phyloP scores from a whole-genome alignment of 2,888 invertebrate species.

The Drosophila nr. perissopoda region DNA sequence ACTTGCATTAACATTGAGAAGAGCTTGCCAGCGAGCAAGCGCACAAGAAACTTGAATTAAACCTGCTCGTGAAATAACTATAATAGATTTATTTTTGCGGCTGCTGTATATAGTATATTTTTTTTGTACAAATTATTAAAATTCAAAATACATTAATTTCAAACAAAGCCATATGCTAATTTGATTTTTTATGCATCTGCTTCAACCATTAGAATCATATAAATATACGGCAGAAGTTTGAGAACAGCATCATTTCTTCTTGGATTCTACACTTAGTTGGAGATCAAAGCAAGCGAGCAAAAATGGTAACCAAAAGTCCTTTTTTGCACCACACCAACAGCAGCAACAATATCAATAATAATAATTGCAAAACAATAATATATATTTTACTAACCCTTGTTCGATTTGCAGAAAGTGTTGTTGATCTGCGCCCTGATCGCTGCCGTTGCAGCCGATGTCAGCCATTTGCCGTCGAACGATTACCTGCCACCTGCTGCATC shows the following conservation, averaged over 20 bases:
- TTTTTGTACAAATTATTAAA: constrained; percentile 36
- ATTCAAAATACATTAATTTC: constrained; percentile 77
- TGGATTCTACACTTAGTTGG: constrained; percentile 72
- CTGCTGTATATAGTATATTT: constrained; percentile 46
- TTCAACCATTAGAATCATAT: constrained; percentile 76
- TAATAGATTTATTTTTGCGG: constrained; percentile 71
- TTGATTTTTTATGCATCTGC: constrained; percentile 53
- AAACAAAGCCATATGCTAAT: constrained; percentile 70
- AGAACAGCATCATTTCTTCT: constrained; percentile 78
- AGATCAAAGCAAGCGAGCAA: constrained; percentile 66
- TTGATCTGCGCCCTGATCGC: constrained; percentile 79
- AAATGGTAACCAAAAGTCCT: constrained; percentile 70
- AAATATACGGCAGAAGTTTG: constrained; percentile 66
- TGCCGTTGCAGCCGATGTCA: constrained; percentile 78
- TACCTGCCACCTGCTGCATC: constrained; percentile 79
- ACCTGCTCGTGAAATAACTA: constrained; percentile 76
- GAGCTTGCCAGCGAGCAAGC: constrained; percentile 5
- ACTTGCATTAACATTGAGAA: constrained; percentile 8
- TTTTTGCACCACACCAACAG: not conserved
- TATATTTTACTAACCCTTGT: constrained; percentile 3
- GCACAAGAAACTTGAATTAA: constrained; percentile 59
- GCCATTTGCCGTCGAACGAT: constrained; percentile 79
- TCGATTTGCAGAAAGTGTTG: constrained; percentile 75
- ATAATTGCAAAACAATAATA: not conserved
- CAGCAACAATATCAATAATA: not conserved